Base-by-base conservation (phyloP, 1,140 invertebrate species). In the Onthophagus taurus region DNA sequence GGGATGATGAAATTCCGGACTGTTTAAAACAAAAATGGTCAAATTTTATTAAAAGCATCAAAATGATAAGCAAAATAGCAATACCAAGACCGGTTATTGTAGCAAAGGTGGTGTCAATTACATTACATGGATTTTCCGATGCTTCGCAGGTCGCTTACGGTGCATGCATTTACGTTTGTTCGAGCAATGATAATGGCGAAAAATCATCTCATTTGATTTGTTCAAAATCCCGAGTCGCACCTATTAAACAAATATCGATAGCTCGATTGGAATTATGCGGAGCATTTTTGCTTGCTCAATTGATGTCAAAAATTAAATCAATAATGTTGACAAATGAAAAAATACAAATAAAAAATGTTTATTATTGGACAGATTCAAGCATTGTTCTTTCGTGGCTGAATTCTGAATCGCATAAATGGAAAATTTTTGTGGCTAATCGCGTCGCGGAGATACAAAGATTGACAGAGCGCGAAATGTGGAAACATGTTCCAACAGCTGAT, bases 1-100 rank as follows among this genome's bases (percentile, higher is more conserved):
- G 63, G 62, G 63, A 68, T 44, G 57, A 64, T 13, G 8, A 35
- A 4, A 13, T 67, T 16, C 44, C 54, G 7, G 29, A 13, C 11
- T 30, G 53, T 44, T 39, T 61, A n/a, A 43, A 17, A 8, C 17
- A 38, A 16, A n/a, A 23, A 7, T 66, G 58, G 60, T 16, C 29
- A 3, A 12, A 44, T 16, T 52, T 46, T 4, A 5, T 21, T 26
- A 13, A 38, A 11, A 17, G 36, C 18, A 45, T 66, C 2, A 8
- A 29, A 3, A 8, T 37, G 0, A 29, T 59, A 5, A 16, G 42
- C 4, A 24, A 51, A n/a, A 24, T 56, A 19, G 20, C 11, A 17
- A 49, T 60, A 6, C 47, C 42, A 3, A 33, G 55, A 35, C 49
- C 42, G 31, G 34, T 42, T 7, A 24, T 45, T 5, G 23, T 45